Percentiles rank a stretch among this genome's conserved stretches.
Evolutionary conservation across 2,113 vertebrate species (phyloP).

Genomic region (Mixornis gularis): DNA sequence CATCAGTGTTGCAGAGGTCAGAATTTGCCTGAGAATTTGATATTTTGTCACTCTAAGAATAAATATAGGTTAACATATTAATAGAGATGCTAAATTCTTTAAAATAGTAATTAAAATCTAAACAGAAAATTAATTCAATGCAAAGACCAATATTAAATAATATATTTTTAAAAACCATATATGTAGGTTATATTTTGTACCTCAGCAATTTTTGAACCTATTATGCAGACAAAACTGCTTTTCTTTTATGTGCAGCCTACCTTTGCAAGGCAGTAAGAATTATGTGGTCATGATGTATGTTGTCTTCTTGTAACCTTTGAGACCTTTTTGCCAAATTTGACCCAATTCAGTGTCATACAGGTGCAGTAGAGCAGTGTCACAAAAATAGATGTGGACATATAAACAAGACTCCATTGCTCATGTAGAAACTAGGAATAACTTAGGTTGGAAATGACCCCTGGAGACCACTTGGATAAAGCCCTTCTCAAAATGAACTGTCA

Average conservation of each 20-base stretch:
- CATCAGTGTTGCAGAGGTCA: background rate
- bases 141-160: background rate
- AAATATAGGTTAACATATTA: background rate
- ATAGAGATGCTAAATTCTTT: background rate
- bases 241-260: background rate
- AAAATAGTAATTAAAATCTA: background rate
- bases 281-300: background rate
- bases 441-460: background rate
- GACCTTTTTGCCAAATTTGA: background rate
- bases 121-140: background rate
- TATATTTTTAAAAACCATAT: fast-evolving
- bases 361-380: background rate
- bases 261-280: background rate
- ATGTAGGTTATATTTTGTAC: background rate
- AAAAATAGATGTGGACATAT: background rate
- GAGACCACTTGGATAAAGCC: background rate
- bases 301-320: background rate
- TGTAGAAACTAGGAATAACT: background rate
- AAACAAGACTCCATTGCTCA: background rate
- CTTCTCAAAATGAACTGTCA: background rate
- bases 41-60: background rate
- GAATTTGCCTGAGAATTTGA: background rate
- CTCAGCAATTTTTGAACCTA: background rate
- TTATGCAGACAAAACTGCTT: background rate
- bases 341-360: background rate